Evolutionary conservation across 2,888 invertebrate genomes (phyloP), one percentile per base, ranked within the genome.

Genomic region (Lasioglossum oenotherae): DNA sequence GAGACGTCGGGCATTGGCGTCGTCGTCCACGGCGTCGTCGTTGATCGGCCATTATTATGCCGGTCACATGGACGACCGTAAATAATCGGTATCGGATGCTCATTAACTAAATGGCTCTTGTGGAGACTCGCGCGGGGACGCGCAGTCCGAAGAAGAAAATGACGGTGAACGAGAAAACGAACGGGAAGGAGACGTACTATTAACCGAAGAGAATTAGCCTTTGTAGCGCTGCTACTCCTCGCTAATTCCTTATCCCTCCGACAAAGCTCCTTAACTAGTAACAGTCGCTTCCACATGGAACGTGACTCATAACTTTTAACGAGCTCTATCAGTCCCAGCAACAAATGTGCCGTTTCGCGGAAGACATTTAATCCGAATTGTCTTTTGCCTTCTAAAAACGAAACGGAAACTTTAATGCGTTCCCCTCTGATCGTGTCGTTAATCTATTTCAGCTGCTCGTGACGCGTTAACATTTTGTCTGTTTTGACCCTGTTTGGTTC

Each of bases 51-150:
- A 87, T 89, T 89, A 88, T 81, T 84, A 91, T 87, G 86, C 83
- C 81, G 73, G 85, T 86, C 87, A 84, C 89, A 88, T 80, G 88
- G 82, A 82, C 90, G 84, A 82, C 82, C 92, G 91, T 92, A 92
- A 93, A 93, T 93, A 93, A 93, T 93, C 92, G 90, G 86, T 85
- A 92, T 92, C 89, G 90, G 80, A 88, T 90, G 87, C 89, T 93
- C 91, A 92, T 94, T 93, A 93, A 88, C 89, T 87, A 82, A 86
- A 91, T 85, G 78, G 78, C 72, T 69, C 79, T 38, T 60, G 35
- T n/a, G 79, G 53, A 74, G 80, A 81, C 82, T 79, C 23, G 60
- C 49, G 74, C 14, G 14, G 27, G 27, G 41, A 27, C 41, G 57
- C 46, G 19, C 38, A 57, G 14, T 44, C 19, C 69, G 57, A 60